Base-by-base conservation (phyloP, 2,113 vertebrate genomes). In the Oncorhynchus gorbuscha region DNA sequence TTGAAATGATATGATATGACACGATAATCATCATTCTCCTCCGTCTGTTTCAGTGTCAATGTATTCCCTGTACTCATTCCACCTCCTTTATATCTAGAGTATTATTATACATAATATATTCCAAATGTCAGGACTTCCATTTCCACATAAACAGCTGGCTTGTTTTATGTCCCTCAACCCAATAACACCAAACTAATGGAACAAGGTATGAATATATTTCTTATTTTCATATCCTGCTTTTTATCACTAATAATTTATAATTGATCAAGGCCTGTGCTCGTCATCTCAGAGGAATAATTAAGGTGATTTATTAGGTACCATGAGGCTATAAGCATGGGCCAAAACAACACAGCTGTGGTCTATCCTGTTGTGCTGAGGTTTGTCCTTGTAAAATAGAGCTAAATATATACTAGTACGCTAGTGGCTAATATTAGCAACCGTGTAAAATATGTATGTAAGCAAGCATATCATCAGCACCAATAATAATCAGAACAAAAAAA, bases 171-270 rank as follows among this genome's bases (percentile, higher is more conserved):
- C 87, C 84, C 90, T 59, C 80, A 86, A 83, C 90, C 79, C 76
- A 71, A 79, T 89, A 88, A 82, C 30, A 75, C 85, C 77, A 91
- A 79, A 89, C 76, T 74, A 76, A 82, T 82, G 69, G 75, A 7
- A 55, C 12, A 4, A 78, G 66, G 71, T 66, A 69, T n/a, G 2
- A 87, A 89, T 55, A 79, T 82, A 76, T 85, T 84, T 51, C 49
- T 77, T 88, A 71, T 85, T 91, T 87, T 79, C 73, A 82, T 89
- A 79, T 76, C 83, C 85, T 83, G 85, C 81, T 77, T 86, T 93
- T 93, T 91, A 92, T 93, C 86, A 92, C 91, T 87, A 91, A 76
- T 79, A 93, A 92, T 95, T 90, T 92, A 95, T 95, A 92, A 95
- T 95, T 89, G 85, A 95, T 85, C 86, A 90, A 86, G 88, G 86